Base-by-base conservation (phyloP, 2,797 vertebrate species). In the Myotis myotis region DNA sequence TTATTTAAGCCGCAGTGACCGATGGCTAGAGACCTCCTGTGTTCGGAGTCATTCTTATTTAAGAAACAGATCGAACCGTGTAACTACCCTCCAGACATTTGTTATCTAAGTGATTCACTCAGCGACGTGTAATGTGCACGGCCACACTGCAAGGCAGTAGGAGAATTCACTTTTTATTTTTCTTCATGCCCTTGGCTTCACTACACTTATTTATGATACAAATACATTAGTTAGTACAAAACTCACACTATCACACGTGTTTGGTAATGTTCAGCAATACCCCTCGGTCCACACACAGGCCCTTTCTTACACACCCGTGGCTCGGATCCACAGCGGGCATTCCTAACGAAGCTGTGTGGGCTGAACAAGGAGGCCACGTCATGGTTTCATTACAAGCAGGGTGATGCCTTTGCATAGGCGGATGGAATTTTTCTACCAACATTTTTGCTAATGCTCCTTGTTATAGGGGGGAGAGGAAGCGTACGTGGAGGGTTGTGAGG, bases 121-220 rank as follows among this genome's bases (percentile, higher is more conserved):
- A 55, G 83, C 75, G 66, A 90, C 64, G 44, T 62, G 13, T 41
- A 74, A 22, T 81, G 89, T 47, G 85, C 62, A 83, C 76, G 71
- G n/a, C 71, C 90, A 95, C 90, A 0, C 60, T 91, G 62, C 49
- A 94, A 96, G 95, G 89, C 96, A 96, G 89, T 95, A 97, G 97
- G 96, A 97, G 20, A 95, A 95, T 95, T 98, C 98, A 98, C 98
- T 98, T 97, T 96, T 97, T 86, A 97, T 98, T 98, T 97, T 95
- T 97, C 94, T 96, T 97, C 98, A 98, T 98, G 98, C 97, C 95
- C 97, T 97, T 97, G 98, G 95, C 81, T 96, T 98, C 96, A 97
- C 96, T 98, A 98, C 97, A 98, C 96, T 97, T 96, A 96, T 96
- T 97, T 98, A 97, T 98, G 97, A 97, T 98, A 98, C 97, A 98